These are phyloP conservation scores for Mormyrops attenuatus DNA, from an alignment of 2,797 vertebrate genomes.

Conservation along the genomic window DNA sequence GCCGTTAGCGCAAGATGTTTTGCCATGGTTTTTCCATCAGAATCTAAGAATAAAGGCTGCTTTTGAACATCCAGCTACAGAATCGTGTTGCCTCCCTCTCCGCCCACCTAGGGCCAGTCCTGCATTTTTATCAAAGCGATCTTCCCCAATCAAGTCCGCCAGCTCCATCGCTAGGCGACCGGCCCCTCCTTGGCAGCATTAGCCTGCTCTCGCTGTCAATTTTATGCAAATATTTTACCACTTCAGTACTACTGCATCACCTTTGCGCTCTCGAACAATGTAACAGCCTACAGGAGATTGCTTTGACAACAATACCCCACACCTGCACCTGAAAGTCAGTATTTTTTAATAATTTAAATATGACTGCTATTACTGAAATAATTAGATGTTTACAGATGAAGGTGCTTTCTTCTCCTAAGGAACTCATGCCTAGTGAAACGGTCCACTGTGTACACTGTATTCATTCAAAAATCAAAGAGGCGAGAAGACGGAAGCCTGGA, in stretches of 20 bases:
- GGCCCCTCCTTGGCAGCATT: neutral
- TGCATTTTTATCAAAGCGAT: neutral
- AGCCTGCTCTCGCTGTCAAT: neutral
- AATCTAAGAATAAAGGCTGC: neutral
- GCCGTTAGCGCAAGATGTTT: neutral
- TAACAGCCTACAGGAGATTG: neutral
- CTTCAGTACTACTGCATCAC: neutral
- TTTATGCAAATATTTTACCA: neutral
- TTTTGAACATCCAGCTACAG: neutral
- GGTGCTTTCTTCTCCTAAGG: neutral
- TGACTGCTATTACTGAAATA: neutral
- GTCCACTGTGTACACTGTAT: neutral
- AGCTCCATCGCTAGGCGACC: neutral
- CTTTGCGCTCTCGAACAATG: neutral
- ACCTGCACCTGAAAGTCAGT: neutral
- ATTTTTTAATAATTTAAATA: neutral
- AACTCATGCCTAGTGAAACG: neutral
- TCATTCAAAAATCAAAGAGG: neutral
- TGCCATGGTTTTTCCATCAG: neutral
- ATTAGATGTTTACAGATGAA: neutral
- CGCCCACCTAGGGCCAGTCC: neutral
- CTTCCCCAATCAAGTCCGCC: neutral
- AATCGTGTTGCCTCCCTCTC: neutral
- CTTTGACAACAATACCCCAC: neutral
- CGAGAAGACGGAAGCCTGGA: neutral